Evolutionary conservation across 2,113 vertebrate species (phyloP), one percentile per base, ranked within the genome.

Genomic region (Istiophorus platypterus): DNA sequence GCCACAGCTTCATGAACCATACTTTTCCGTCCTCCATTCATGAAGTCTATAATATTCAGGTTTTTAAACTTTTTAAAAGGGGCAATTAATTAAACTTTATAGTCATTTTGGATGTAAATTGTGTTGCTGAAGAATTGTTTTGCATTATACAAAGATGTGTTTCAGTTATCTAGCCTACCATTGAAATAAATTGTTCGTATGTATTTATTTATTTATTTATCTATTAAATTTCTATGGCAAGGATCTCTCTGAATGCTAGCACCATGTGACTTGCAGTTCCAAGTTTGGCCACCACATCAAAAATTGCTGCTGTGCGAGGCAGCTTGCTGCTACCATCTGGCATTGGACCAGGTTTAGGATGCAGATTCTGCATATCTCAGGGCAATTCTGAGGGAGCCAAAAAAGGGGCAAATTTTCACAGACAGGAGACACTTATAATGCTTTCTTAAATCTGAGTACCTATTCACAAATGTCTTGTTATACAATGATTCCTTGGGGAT

Each of bases 221-320:
- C 14, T 2, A 12, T 29, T 14, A 10, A 1, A 59, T 34, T 12
- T 18, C 5, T 12, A 26, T 49, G 9, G 15, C 6, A 24, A 27
- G 45, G 3, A 24, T 27, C 5, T 27, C 11, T 47, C 37, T 58
- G 39, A 66, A 47, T 7, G 6, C 7, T 10, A 14, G 18, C 4
- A 54, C 31, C 42, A 26, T 7, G 27, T 68, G 34, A 75, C 56
- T 20, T 62, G 71, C 63, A 81, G 63, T 81, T 68, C 29, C 34
- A 54, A 15, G 34, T 75, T 29, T 61, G 54, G 29, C 70, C 69
- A 59, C 13, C 7, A 6, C 2, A 15, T 15, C 2, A 1, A 31
- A 31, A 41, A 54, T 18, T 15, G 14, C 39, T 57, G 29, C 56
- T 14, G 20, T 68, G 8, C 0, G 5, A 20, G 27, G 39, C 31